Evolutionary conservation across 2,888 invertebrate genomes (phyloP).

Genomic region (Eupithecia inturbata): DNA sequence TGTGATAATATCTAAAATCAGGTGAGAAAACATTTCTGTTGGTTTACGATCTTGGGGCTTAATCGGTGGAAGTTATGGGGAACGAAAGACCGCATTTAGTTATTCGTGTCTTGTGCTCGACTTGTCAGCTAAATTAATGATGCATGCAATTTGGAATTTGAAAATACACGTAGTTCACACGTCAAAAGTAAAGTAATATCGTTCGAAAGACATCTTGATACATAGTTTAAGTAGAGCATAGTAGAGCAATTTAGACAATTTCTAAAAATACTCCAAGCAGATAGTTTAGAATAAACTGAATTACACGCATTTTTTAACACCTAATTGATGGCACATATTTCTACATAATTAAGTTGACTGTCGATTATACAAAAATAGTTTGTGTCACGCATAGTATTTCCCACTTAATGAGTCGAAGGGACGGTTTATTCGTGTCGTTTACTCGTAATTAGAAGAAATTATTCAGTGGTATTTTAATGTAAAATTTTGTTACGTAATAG

Average conservation of each 20-base stretch:
- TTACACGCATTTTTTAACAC: constrained; percentile 11
- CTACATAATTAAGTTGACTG: constrained; percentile 24
- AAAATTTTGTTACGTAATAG: background rate
- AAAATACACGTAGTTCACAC: background rate
- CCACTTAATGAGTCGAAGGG: constrained; percentile 60
- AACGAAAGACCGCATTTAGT: constrained; percentile 28
- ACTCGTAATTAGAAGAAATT: constrained; percentile 50
- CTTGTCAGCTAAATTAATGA: constrained; percentile 26
- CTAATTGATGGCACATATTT: constrained; percentile 28
- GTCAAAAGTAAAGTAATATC: background rate
- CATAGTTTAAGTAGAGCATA: too few species aligned
- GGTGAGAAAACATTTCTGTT: constrained; percentile 53
- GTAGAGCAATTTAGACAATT: too few species aligned
- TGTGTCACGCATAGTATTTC: constrained; percentile 51
- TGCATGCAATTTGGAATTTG: constrained; percentile 17
- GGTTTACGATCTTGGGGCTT: constrained; percentile 47
- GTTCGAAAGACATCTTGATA: too few species aligned
- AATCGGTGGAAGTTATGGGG: constrained; percentile 27
- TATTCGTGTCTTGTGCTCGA: constrained; percentile 30
- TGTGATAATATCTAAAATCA: constrained; percentile 26
- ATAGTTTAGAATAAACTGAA: background rate
- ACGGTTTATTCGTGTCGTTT: constrained; percentile 59
- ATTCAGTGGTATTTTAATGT: background rate
- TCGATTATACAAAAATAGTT: constrained; percentile 46
- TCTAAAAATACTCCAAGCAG: too few species aligned